Evolutionary conservation across 1,140 invertebrate genomes (phyloP).

Genomic region (Fopius arisanus): DNA sequence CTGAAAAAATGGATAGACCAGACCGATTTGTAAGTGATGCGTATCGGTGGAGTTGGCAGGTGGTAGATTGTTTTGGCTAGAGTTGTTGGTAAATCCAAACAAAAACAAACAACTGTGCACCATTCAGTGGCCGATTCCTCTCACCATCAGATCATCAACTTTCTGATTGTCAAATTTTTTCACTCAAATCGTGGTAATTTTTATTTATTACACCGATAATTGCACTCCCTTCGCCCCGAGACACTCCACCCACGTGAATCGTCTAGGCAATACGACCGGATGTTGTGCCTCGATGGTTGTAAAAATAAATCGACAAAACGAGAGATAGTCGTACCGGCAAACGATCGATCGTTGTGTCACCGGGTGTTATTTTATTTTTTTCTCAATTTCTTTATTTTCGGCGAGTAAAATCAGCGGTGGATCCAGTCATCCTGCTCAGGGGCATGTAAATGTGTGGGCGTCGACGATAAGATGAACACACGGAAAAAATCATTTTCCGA

Average conservation of each 20-base stretch:
- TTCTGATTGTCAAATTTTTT: neutral
- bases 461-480: slow-evolving; percentile 1
- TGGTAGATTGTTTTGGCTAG: too few relatives aligned
- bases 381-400: neutral
- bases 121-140: neutral
- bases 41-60: too few relatives aligned
- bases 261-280: slow-evolving; percentile 12
- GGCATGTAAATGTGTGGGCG: slow-evolving; percentile 1
- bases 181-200: neutral
- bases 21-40: too few relatives aligned
- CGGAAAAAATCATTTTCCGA: neutral
- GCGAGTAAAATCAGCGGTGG: neutral
- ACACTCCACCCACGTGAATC: neutral
- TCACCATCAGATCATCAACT: too few relatives aligned
- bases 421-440: slow-evolving; percentile 4
- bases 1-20: too few relatives aligned
- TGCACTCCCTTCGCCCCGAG: neutral
- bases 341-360: slow-evolving; percentile 23
- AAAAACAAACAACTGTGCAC: too few relatives aligned
- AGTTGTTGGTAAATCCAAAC: too few relatives aligned
- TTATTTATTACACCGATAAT: slow-evolving; percentile 1
- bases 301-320: slow-evolving; percentile 32
- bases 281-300: slow-evolving; percentile 28
- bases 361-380: slow-evolving; percentile 4
- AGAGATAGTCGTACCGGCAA: slow-evolving; percentile 16